Conservation (phyloP, 1,140 invertebrate genomes). For the Drosophila nigromelanica region DNA sequence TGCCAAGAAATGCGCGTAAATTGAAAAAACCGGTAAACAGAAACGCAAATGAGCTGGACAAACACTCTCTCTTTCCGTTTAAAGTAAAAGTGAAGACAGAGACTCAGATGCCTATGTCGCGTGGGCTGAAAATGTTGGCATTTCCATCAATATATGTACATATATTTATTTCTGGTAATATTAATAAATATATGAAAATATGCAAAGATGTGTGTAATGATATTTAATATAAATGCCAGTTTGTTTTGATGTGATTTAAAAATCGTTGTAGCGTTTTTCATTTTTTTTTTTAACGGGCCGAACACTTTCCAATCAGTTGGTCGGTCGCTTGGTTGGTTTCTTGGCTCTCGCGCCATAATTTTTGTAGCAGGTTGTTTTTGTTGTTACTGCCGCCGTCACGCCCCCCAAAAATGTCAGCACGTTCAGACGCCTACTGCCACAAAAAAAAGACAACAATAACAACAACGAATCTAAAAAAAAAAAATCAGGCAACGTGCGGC, state of each 20-base stretch:
- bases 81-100: constrained; percentile 71
- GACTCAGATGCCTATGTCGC: constrained; percentile 37
- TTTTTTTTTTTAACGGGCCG: constrained; percentile 50
- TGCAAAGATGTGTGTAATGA: constrained; percentile 3
- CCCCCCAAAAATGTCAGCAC: constrained; percentile 54
- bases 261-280: constrained; percentile 26
- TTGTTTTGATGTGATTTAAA: constrained; percentile 15
- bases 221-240: constrained; percentile 11
- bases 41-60: constrained; percentile 76
- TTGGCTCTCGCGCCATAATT: constrained; percentile 70
- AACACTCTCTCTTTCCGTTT: constrained; percentile 78
- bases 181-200: not conserved
- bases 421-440: constrained; percentile 12
- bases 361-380: constrained; percentile 49
- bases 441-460: not conserved
- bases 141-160: constrained; percentile 15
- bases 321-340: constrained; percentile 45
- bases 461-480: constrained; percentile 24
- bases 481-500: constrained; percentile 28
- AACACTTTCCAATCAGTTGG: constrained; percentile 70
- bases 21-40: constrained; percentile 70
- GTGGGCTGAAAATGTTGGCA: constrained; percentile 46
- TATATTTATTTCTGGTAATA: not conserved
- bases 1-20: constrained; percentile 48
- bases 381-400: constrained; percentile 59